Conservation (phyloP, 2,113 vertebrate species). For the Prochilodus magdalenae region DNA sequence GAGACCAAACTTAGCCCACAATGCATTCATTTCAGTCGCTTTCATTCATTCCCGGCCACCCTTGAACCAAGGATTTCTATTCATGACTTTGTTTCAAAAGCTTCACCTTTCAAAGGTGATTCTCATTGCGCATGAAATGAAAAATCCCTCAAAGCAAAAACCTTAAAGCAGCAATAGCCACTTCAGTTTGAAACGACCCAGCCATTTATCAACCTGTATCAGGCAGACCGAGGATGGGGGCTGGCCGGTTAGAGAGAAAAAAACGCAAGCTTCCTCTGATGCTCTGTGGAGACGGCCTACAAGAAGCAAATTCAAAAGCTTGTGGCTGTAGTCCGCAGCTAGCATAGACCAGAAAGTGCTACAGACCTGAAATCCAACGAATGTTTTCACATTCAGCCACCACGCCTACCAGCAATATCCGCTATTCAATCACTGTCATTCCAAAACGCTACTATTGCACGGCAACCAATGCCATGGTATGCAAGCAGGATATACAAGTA, state of each 20-base stretch:
- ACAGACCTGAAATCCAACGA: constrained; percentile 26
- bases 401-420: constrained; percentile 29
- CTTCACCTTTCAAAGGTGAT: constrained; percentile 18
- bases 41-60: constrained; percentile 18
- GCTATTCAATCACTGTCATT: constrained; percentile 41
- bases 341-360: constrained; percentile 24
- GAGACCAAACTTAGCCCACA: constrained; percentile 16
- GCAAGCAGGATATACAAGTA: constrained; percentile 26
- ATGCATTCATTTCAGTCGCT: constrained; percentile 16
- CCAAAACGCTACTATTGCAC: constrained; percentile 14
- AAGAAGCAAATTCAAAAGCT: constrained; percentile 1
- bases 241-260: constrained; percentile 27
- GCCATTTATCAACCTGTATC: constrained; percentile 2
- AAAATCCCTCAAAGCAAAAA: constrained; percentile 43
- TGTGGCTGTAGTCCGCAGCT: constrained; percentile 19
- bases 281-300: background rate
- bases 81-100: constrained; percentile 34
- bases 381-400: constrained; percentile 31
- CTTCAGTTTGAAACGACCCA: constrained; percentile 23
- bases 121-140: constrained; percentile 28
- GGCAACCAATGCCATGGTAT: constrained; percentile 23
- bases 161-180: constrained; percentile 34
- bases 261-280: constrained; percentile 17
- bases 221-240: background rate
- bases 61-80: constrained; percentile 41